phyloP scores from a whole-genome alignment of 1,140 invertebrate genomes.

The Drosophila lacteicornis region DNA sequence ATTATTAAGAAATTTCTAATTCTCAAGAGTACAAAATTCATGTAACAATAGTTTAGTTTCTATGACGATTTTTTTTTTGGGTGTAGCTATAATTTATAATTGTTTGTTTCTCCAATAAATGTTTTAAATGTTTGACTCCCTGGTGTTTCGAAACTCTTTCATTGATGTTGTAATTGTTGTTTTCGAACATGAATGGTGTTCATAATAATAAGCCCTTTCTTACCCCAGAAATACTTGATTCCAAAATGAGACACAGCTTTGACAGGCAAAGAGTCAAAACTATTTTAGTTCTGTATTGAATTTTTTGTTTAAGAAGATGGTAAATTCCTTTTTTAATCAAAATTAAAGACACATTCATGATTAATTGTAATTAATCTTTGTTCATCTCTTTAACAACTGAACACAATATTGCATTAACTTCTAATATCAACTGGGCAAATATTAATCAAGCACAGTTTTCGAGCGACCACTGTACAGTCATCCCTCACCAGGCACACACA shows the following conservation, averaged over 20 bases:
- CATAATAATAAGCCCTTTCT: background rate
- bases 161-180: background rate
- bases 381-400: too few relatives aligned
- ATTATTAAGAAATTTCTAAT: too few relatives aligned
- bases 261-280: too few relatives aligned
- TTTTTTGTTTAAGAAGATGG: too few relatives aligned
- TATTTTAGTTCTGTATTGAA: too few relatives aligned
- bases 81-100: background rate
- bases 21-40: too few relatives aligned
- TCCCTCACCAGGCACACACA: constrained; percentile 4
- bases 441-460: background rate
- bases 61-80: too few relatives aligned
- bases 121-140: background rate
- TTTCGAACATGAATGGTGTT: background rate
- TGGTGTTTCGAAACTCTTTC: background rate
- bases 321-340: background rate
- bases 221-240: too few relatives aligned
- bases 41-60: too few relatives aligned
- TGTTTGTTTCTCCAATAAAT: background rate
- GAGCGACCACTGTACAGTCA: constrained; percentile 10
- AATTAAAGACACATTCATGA: background rate
- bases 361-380: background rate
- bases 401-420: background rate
- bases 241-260: too few relatives aligned
- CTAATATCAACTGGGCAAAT: background rate